Evolutionary conservation across 2,888 invertebrate species (phyloP).

Genomic region (Ethmia dodecea): DNA sequence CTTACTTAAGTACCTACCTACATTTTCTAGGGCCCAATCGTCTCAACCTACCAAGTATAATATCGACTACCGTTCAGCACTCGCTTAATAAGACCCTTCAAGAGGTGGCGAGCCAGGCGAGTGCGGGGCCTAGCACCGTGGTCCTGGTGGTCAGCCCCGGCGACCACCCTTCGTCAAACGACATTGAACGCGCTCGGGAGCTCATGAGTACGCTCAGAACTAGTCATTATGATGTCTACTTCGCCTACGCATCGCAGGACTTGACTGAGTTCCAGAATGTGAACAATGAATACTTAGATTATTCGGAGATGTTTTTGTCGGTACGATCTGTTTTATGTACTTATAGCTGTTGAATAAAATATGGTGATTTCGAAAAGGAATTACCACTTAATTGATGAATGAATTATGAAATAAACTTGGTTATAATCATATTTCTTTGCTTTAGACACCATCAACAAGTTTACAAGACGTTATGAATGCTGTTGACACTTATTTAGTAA

Average conservation of each 20-base stretch:
- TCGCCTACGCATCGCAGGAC: conserved; percentile 69
- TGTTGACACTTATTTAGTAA: conserved; percentile 48
- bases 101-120: conserved; percentile 43
- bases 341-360: too few relatives aligned
- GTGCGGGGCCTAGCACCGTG: conserved; percentile 65
- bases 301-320: conserved; percentile 67
- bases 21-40: conserved; percentile 73
- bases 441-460: conserved; percentile 46
- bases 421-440: conserved; percentile 2
- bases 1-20: too few relatives aligned
- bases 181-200: conserved; percentile 50
- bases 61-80: conserved; percentile 63
- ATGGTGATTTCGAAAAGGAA: too few relatives aligned
- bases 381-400: too few relatives aligned
- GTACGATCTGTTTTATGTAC: conserved; percentile 31
- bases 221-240: conserved; percentile 71
- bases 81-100: conserved; percentile 58
- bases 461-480: conserved; percentile 44
- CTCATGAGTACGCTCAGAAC: conserved; percentile 62
- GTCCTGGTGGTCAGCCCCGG: conserved; percentile 72
- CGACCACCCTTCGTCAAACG: conserved; percentile 59
- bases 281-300: conserved; percentile 61
- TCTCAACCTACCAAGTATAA: conserved; percentile 63
- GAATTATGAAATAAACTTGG: too few relatives aligned
- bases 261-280: conserved; percentile 61